phyloP scores from a whole-genome alignment of 2,113 vertebrate genomes.

The Protomyctophum bolini region DNA sequence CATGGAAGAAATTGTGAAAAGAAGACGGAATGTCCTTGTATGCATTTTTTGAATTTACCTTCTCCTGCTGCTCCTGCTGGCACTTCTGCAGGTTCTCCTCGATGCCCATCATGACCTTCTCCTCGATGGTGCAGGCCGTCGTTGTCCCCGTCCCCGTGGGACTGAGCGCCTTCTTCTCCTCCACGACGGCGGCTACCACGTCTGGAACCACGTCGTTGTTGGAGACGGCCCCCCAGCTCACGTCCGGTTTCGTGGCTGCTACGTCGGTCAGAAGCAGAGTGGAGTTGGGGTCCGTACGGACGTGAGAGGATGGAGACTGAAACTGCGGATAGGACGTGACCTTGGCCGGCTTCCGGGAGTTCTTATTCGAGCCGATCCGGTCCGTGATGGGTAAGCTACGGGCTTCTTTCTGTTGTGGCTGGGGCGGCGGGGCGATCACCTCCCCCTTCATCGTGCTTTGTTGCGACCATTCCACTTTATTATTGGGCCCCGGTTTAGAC shows the following conservation, averaged over 20 bases:
- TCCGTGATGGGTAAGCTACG: slow-evolving; percentile 46
- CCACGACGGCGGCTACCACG: too few species aligned
- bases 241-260: slow-evolving; percentile 59
- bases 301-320: slow-evolving; percentile 56
- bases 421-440: slow-evolving; percentile 42
- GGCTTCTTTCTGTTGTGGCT: slow-evolving; percentile 70
- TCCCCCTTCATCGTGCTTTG: slow-evolving; percentile 51
- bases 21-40: too few species aligned
- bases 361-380: slow-evolving; percentile 61
- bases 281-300: slow-evolving; percentile 55
- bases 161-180: slow-evolving; percentile 68
- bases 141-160: too few species aligned
- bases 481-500: slow-evolving; percentile 63
- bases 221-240: too few species aligned
- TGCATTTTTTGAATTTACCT: too few species aligned
- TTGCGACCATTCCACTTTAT: slow-evolving; percentile 56
- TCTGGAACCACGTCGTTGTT: too few species aligned
- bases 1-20: too few species aligned
- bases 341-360: slow-evolving; percentile 61
- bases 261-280: slow-evolving; percentile 18
- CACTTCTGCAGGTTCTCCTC: slow-evolving; percentile 90
- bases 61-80: slow-evolving; percentile 80
- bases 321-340: slow-evolving; percentile 68
- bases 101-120: slow-evolving; percentile 95
- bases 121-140: slow-evolving; percentile 86